Evolutionary conservation across 2,888 invertebrate species (phyloP).

Genomic region (Hoplodrina ambigua): DNA sequence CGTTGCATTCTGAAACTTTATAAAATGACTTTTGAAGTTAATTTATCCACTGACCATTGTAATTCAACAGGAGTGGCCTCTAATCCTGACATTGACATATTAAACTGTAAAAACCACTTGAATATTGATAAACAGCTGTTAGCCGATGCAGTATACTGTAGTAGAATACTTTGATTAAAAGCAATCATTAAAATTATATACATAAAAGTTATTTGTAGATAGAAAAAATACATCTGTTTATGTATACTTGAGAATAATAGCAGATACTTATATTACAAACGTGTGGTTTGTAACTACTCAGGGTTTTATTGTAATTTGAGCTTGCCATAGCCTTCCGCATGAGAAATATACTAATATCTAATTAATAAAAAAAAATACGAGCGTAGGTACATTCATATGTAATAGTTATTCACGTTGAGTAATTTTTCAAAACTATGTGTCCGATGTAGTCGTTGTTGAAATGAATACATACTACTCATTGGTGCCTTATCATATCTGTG

Average conservation of each 20-base stretch:
- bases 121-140: constrained; percentile 20
- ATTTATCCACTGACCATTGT: constrained; percentile 6
- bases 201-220: constrained; percentile 24
- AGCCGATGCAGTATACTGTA: constrained; percentile 26
- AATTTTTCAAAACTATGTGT: background rate
- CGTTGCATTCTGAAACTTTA: constrained; percentile 23
- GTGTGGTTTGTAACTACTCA: constrained; percentile 47
- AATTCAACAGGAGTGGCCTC: constrained; percentile 17
- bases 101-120: constrained; percentile 1
- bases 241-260: constrained; percentile 34
- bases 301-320: constrained; percentile 55
- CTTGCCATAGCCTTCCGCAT: constrained; percentile 51
- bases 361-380: constrained; percentile 17
- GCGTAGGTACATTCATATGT: constrained; percentile 27
- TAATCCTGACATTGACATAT: constrained; percentile 7
- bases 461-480: constrained; percentile 37
- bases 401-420: constrained; percentile 20
- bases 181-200: constrained; percentile 14
- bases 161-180: constrained; percentile 9
- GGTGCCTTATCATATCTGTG: constrained; percentile 57
- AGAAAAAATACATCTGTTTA: constrained; percentile 18
- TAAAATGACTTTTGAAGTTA: constrained; percentile 20
- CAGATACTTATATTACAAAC: constrained; percentile 6
- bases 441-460: constrained; percentile 4
- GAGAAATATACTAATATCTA: constrained; percentile 34